Base-by-base conservation (phyloP, 2,113 vertebrate species). In the Trematocara marginatum region DNA sequence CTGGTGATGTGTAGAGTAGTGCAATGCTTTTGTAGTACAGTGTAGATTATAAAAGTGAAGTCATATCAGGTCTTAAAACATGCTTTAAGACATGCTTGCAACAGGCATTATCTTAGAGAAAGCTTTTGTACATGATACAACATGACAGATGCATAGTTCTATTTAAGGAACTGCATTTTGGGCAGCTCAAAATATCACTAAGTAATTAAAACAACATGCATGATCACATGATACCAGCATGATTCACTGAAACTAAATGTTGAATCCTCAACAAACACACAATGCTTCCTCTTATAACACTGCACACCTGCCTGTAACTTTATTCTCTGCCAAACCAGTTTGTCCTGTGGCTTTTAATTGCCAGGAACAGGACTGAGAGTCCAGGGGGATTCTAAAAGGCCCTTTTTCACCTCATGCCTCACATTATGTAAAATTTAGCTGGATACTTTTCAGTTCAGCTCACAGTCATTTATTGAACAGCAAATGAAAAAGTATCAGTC, bases 251-350 rank as follows among this genome's bases (percentile, higher is more conserved):
- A 94, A 94, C 93, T 90, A 16, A 38, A 38, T n/a, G 82, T 69
- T 81, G 45, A 85, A 71, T 87, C 40, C 26, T 89, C 29, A 8
- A 6, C 53, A 89, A 89, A 93, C 56, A 86, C 38, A 78, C n/a
- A 3, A 4, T 16, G 9, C 45, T 74, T 78, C 52, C 34, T 83
- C 29, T 45, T 38, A 42, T 11, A 47, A 57, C 54, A 54, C 74
- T 47, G 31, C 34, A 83, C 80, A 78, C 49, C 15, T 83, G 5
- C 31, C 61, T 81, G 49, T 80, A 10, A 85, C 69, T 11, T 49
- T 79, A 94, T 80, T 96, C 78, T 96, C 95, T 94, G 96, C 96
- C 90, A 84, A 96, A 96, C 96, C 94, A 78, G 96, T 97, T 96
- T 85, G 85, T 84, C 91, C 56, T 80, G 87, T 85, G 78, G 7